Evolutionary conservation across 2,797 vertebrate genomes (phyloP), one percentile per base, ranked within the genome.

Genomic region (Myotis planiceps): DNA sequence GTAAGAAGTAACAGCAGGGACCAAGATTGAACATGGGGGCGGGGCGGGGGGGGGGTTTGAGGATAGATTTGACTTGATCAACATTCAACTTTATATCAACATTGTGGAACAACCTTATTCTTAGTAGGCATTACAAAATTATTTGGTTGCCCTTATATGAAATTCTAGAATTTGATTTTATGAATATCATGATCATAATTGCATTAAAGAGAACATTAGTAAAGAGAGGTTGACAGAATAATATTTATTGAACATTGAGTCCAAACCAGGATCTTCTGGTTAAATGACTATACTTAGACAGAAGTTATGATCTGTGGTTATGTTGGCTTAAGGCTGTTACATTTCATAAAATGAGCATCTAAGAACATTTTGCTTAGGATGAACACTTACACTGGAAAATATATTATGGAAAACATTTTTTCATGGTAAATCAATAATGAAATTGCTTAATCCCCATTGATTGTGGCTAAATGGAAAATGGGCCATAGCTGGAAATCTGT

Each of bases 91-190:
- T 92, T 51, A 92, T 84, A 83, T 96, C 76, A 95, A 66, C 53
- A 66, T 76, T 63, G 76, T 79, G 34, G 63, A 91, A 47, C 9
- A 92, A 42, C 45, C 32, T 94, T 15, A 9, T 71, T 94, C 47
- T 69, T 68, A 21, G 6, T 9, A 79, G 37, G 66, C 16, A 39
- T 88, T 75, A 69, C 3, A 72, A 9, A 96, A 85, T 86, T 89
- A 68, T 90, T 86, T 83, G 81, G 25, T 72, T 88, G 42, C 9
- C 45, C 51, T 79, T 96, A 34, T 63, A 8, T 78, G 34, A 84
- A 72, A 86, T 53, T 94, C 93, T 87, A 90, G 71, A 95, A 91
- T 83, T 93, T 45, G 63, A 39, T 92, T 51, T 58, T 90, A 66
- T 37, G 58, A 83, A 51, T 93, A 42, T 71, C 39, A 49, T 60